Conservation (phyloP, 2,113 vertebrate species). For the Pachypanchax playfairii region DNA sequence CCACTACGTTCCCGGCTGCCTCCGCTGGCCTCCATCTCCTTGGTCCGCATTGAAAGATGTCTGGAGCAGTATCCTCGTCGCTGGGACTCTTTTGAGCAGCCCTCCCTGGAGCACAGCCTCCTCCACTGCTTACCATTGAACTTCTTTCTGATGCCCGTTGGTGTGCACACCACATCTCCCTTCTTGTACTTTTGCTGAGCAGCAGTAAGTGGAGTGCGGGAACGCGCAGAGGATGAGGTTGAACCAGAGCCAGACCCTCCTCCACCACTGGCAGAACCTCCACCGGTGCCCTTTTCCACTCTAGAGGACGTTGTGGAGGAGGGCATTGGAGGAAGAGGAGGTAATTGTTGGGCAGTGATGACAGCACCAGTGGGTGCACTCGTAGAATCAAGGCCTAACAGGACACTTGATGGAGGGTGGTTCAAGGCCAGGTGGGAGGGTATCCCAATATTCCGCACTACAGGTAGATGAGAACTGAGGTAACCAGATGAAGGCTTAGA, state of each 20-base stretch:
- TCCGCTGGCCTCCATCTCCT: slow-evolving; percentile 91
- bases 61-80: slow-evolving; percentile 91
- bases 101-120: slow-evolving; percentile 88
- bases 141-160: slow-evolving; percentile 92
- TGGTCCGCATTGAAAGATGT: slow-evolving; percentile 95
- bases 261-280: slow-evolving; percentile 52
- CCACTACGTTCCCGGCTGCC: slow-evolving; percentile 83
- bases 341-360: slow-evolving; percentile 73
- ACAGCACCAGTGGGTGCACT: slow-evolving; percentile 55
- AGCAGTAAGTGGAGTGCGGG: slow-evolving; percentile 86
- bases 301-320: slow-evolving; percentile 65
- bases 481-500: slow-evolving; percentile 80
- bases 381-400: slow-evolving; percentile 75
- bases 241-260: slow-evolving; percentile 74
- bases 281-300: slow-evolving; percentile 74
- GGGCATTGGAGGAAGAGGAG: slow-evolving; percentile 73
- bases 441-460: slow-evolving; percentile 77
- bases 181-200: slow-evolving; percentile 95
- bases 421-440: slow-evolving; percentile 74
- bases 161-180: slow-evolving; percentile 92
- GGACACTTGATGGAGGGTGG: slow-evolving; percentile 69
- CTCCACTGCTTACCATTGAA: slow-evolving; percentile 96
- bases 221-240: slow-evolving; percentile 80
- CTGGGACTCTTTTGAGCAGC: slow-evolving; percentile 94
- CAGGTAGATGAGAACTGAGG: slow-evolving; percentile 76